Percentiles rank a stretch among this genome's conserved stretches.
Evolutionary conservation across 2,113 vertebrate species (phyloP).

Genomic region (Gorilla gorilla): DNA sequence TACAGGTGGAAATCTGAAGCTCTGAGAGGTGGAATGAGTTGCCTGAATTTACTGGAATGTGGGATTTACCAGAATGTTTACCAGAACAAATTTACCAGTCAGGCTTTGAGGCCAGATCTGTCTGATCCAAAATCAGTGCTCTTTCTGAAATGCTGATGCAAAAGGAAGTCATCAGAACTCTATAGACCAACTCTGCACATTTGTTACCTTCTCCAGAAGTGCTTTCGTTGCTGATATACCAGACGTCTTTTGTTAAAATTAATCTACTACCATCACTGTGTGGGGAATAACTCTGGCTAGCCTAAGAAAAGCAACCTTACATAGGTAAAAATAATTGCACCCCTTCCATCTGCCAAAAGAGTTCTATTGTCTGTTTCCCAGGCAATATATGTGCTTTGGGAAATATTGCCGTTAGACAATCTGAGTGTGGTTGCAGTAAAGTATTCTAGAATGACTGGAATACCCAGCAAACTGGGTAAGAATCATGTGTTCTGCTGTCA

Average conservation of each 20-base stretch:
- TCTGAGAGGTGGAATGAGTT: not conserved
- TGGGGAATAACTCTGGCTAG: not conserved
- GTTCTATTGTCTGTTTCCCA: not conserved
- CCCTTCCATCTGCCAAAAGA: not conserved
- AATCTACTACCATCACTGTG: not conserved
- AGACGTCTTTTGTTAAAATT: not conserved
- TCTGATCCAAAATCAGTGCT: not conserved
- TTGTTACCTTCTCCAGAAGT: not conserved
- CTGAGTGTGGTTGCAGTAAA: not conserved
- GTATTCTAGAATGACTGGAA: not conserved
- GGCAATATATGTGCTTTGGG: not conserved
- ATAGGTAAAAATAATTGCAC: not conserved
- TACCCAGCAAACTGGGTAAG: not conserved
- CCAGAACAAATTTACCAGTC: not conserved
- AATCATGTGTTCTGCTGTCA: not conserved
- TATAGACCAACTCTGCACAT: not conserved
- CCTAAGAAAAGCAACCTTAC: not conserved
- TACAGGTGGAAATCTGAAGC: not conserved
- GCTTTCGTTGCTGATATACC: not conserved
- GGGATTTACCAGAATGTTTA: too few species aligned
- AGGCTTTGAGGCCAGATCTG: not conserved
- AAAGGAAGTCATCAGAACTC: not conserved
- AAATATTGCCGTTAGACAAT: not conserved
- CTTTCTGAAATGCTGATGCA: not conserved
- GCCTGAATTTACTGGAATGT: not conserved